Evolutionary conservation across 2,888 invertebrate species (phyloP).

Genomic region (Zootermopsis nevadensis): DNA sequence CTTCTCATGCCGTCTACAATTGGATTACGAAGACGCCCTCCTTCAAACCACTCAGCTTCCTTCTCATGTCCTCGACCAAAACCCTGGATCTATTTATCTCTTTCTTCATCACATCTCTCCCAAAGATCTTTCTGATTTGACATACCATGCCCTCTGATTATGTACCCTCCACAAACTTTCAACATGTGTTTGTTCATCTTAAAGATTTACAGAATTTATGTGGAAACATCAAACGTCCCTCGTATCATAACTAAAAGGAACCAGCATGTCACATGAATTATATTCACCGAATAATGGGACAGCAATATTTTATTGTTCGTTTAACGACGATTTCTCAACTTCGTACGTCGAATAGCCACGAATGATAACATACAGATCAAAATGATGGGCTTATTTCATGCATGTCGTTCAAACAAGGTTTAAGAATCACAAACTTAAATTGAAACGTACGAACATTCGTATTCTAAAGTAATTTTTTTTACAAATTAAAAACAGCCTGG

Average conservation of each 20-base stretch:
- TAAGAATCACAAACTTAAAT: no score
- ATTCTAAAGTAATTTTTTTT: no score
- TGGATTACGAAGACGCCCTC: constrained; percentile 20
- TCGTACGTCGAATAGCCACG: no score
- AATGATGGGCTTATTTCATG: no score
- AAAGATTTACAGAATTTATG: neutral
- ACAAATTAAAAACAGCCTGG: no score
- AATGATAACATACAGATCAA: no score
- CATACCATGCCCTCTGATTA: constrained; percentile 5
- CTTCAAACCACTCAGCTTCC: neutral
- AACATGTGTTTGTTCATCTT: neutral
- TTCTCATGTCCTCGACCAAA: neutral
- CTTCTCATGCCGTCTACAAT: constrained; percentile 22
- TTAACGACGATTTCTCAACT: no score
- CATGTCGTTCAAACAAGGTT: no score
- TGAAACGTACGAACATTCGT: no score
- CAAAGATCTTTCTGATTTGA: neutral
- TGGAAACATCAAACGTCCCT: neutral
- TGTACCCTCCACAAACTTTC: neutral
- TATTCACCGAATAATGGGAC: no score
- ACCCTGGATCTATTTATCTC: constrained; percentile 22
- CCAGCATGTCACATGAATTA: neutral
- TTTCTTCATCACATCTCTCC: neutral
- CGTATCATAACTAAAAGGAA: neutral
- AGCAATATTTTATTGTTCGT: no score